Base-by-base conservation (phyloP, 2,797 vertebrate genomes). In the Chrysocyon brachyurus region DNA sequence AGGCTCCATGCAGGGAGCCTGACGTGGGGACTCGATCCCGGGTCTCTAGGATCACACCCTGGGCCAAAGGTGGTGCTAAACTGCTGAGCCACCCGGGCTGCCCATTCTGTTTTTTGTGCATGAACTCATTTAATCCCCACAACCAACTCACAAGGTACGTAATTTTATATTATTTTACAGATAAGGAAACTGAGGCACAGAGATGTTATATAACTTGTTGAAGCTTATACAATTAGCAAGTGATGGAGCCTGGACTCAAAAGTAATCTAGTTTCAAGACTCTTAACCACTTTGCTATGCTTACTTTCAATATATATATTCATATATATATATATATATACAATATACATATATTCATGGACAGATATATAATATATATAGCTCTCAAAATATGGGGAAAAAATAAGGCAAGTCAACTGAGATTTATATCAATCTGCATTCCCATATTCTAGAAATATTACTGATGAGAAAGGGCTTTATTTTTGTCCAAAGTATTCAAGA, bases 101-200 rank as follows among this genome's bases (percentile, higher is more conserved):
- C 40, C 40, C 40, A 46, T 46, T 46, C 28, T 54, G 9, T 3
- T 93, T 97, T 52, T 68, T 1, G 1, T 52, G 3, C 87, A 86
- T 59, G 31, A 96, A 33, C 10, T 73, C 56, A 46, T 33, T 87
- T 70, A 94, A 91, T 40, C 19, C 75, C 73, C 16, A 72, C 26
- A 63, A 21, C 40, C 12, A 61, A 1, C 10, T 36, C 14, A 26
- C 6, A 24, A 88, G 21, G 11, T 57, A 63, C n/a, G 15, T 59
- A n/a, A 75, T 84, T 93, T 81, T 77, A 49, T 89, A 63, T 83
- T 46, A 61, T 91, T 87, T 92, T 54, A 82, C 21, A 66, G 56
- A 66, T 70, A 78, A 61, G 75, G n/a, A 89, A 92, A 90, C 33
- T 91, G 78, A 93, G 68, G n/a, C 40, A 68, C 40, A 31, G n/a